Percentiles rank a stretch among this genome's conserved stretches.
These are phyloP conservation scores for Pollenia amentaria DNA, from an alignment of 2,888 invertebrate genomes.

Conservation along the genomic window DNA sequence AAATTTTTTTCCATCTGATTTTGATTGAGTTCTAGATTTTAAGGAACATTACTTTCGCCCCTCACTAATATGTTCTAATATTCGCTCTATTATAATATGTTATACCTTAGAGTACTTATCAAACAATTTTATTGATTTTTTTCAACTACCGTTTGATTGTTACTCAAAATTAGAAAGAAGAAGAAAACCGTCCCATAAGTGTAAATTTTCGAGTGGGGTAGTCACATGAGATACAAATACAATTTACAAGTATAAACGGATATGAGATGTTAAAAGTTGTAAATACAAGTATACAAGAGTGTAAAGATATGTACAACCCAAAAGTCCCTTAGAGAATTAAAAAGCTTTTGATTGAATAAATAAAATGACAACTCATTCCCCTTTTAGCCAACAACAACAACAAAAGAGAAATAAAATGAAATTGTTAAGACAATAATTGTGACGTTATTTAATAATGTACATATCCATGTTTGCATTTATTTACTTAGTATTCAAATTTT, in stretches of 20 bases:
- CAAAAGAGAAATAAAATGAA: conserved; percentile 34
- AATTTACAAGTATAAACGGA: conserved; percentile 60
- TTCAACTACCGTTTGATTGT: conserved; percentile 62
- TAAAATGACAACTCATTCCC: neutral
- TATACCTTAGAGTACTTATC: conserved; percentile 18
- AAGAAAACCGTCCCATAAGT: neutral
- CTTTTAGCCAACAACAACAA: neutral
- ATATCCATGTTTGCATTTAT: conserved; percentile 14
- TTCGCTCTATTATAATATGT: neutral
- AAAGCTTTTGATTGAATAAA: conserved; percentile 42
- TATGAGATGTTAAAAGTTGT: conserved; percentile 49
- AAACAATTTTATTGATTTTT: conserved; percentile 43
- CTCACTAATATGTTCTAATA: too few relatives aligned
- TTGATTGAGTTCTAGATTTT: too few relatives aligned
- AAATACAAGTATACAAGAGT: conserved; percentile 33
- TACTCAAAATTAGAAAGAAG: conserved; percentile 31
- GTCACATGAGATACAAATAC: conserved; percentile 15
- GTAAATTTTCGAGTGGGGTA: neutral
- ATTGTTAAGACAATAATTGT: conserved; percentile 53
- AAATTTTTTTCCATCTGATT: too few relatives aligned
- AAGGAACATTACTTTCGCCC: too few relatives aligned
- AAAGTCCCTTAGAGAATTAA: conserved; percentile 43
- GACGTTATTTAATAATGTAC: conserved; percentile 24
- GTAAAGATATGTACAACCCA: neutral
- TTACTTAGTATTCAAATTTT: conserved; percentile 33